These are phyloP conservation scores for Tuberolachnus salignus DNA, from an alignment of 2,888 invertebrate genomes.

Conservation along the genomic window DNA sequence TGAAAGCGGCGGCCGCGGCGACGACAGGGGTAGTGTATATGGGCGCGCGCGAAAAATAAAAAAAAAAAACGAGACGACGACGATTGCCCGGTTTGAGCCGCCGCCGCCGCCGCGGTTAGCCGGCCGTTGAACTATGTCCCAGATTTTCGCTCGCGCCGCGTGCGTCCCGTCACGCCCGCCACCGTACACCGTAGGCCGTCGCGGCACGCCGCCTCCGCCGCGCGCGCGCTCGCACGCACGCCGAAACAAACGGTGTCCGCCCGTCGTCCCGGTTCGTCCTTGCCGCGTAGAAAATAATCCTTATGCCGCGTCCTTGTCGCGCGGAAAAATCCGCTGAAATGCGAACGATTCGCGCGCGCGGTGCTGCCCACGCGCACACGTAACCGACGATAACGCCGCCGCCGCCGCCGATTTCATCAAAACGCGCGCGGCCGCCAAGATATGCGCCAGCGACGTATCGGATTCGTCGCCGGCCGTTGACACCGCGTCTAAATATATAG, in stretches of 20 bases:
- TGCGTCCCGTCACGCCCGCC: conserved; percentile 2
- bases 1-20: neutral
- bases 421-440: neutral
- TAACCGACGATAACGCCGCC: neutral
- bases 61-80: conserved; percentile 62
- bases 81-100: conserved; percentile 59
- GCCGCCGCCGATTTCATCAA: neutral
- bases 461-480: conserved; percentile 28
- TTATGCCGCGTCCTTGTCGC: conserved; percentile 17
- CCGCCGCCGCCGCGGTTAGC: conserved; percentile 50
- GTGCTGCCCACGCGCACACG: neutral
- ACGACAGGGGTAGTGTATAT: neutral
- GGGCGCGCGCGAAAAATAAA: neutral
- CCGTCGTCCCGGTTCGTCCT: conserved; percentile 37
- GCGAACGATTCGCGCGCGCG: neutral
- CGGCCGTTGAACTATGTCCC: conserved; percentile 56
- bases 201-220: neutral
- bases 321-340: conserved; percentile 2
- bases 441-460: neutral
- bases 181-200: neutral
- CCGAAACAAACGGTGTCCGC: no score
- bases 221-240: neutral
- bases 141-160: conserved; percentile 25
- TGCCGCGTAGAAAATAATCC: conserved; percentile 30
- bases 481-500: conserved; percentile 10